phyloP scores from a whole-genome alignment of 2,797 vertebrate species.

The Falco novaeseelandiae region DNA sequence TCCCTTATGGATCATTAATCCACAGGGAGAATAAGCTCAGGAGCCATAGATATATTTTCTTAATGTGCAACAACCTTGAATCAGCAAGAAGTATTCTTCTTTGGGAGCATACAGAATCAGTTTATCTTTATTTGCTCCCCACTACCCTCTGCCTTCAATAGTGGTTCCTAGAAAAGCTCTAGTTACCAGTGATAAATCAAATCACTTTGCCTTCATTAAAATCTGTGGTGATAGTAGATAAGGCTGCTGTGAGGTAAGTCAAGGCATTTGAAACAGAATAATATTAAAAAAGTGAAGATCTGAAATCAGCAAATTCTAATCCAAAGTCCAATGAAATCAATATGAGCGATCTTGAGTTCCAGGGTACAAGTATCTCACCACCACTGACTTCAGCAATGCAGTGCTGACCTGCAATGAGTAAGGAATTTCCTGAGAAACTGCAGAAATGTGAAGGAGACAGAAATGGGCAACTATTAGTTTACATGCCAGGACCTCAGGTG shows the following conservation, averaged over 20 bases:
- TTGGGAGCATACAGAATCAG: background rate
- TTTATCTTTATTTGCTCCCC: constrained; percentile 20
- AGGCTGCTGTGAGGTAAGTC: background rate
- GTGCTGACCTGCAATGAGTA: background rate
- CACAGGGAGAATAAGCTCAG: background rate
- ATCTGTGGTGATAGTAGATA: background rate
- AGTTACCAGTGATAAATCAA: background rate
- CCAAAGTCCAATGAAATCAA: background rate
- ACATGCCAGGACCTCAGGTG: background rate
- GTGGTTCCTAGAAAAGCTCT: background rate
- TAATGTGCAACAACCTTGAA: background rate
- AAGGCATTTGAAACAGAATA: background rate
- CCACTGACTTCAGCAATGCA: background rate
- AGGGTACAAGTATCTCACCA: background rate
- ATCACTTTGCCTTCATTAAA: background rate
- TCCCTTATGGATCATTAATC: constrained; percentile 20
- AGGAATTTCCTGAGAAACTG: background rate
- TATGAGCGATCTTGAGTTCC: background rate
- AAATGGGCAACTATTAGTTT: background rate
- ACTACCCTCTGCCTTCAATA: background rate
- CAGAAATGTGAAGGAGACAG: background rate
- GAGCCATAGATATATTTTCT: background rate
- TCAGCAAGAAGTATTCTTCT: background rate
- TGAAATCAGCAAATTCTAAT: constrained; percentile 1
- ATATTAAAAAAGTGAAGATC: background rate